Conservation (phyloP, 2,113 vertebrate species). For the Chlorodrepanis virens region DNA sequence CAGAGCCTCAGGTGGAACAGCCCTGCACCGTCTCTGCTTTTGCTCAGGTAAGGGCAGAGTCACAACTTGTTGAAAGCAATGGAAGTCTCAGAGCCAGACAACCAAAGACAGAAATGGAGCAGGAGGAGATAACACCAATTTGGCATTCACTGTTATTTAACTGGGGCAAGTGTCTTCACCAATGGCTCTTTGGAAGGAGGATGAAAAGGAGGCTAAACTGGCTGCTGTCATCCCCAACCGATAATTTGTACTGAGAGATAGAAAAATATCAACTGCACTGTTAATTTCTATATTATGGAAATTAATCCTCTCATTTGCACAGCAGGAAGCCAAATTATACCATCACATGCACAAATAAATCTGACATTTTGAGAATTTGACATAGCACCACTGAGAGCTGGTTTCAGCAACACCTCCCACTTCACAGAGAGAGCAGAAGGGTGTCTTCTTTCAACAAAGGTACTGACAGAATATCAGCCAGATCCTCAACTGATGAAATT, state of each 20-base stretch:
- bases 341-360: not conserved
- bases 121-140: not conserved
- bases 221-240: not conserved
- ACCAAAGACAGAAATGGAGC: not conserved
- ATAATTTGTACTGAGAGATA: not conserved
- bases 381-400: not conserved
- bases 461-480: not conserved
- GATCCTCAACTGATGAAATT: not conserved
- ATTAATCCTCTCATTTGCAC: constrained; percentile 44
- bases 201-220: not conserved
- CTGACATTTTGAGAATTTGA: constrained; percentile 20
- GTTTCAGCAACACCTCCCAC: not conserved
- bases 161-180: not conserved
- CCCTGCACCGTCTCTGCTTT: not conserved
- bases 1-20: not conserved
- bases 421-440: not conserved
- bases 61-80: not conserved
- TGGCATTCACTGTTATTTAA: not conserved
- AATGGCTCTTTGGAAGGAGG: not conserved
- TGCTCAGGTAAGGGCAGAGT: not conserved
- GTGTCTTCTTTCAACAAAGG: not conserved
- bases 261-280: not conserved
- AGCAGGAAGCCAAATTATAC: constrained; percentile 28
- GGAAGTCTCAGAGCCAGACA: not conserved
- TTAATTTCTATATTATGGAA: constrained; percentile 40